These are phyloP conservation scores for Oegoconia quadripuncta DNA, from an alignment of 2,888 invertebrate species.

Conservation along the genomic window DNA sequence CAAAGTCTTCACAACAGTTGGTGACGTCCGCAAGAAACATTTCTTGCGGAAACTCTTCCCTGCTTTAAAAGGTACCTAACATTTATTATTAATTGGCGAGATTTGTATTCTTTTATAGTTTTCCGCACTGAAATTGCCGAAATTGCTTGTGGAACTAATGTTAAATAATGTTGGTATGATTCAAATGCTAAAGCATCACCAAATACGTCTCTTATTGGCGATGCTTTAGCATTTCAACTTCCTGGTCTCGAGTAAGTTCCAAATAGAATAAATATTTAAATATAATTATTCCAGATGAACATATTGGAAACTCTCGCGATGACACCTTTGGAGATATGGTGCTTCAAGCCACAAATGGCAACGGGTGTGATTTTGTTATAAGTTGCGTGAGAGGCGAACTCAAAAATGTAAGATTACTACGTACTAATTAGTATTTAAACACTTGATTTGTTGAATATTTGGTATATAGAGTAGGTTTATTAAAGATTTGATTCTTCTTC, in stretches of 20 bases:
- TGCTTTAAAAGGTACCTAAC: slow-evolving; percentile 44
- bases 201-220: no score
- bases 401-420: slow-evolving; percentile 44
- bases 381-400: slow-evolving; percentile 35
- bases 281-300: slow-evolving; percentile 15
- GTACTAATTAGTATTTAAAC: not conserved
- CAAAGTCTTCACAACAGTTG: slow-evolving; percentile 43
- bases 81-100: no score
- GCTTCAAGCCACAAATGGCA: slow-evolving; percentile 23
- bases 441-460: not conserved
- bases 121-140: no score
- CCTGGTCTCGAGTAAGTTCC: no score
- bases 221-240: no score
- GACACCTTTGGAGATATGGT: slow-evolving; percentile 34
- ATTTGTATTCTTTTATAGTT: not conserved
- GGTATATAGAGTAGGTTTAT: no score
- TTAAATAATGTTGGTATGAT: no score
- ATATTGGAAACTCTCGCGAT: slow-evolving; percentile 51
- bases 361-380: slow-evolving; percentile 41
- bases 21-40: slow-evolving; percentile 32
- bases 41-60: slow-evolving; percentile 39
- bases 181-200: no score
- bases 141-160: no score
- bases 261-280: not conserved
- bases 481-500: no score